phyloP scores from a whole-genome alignment of 1,140 invertebrate genomes.

The Meloidogyne chitwoodi region DNA sequence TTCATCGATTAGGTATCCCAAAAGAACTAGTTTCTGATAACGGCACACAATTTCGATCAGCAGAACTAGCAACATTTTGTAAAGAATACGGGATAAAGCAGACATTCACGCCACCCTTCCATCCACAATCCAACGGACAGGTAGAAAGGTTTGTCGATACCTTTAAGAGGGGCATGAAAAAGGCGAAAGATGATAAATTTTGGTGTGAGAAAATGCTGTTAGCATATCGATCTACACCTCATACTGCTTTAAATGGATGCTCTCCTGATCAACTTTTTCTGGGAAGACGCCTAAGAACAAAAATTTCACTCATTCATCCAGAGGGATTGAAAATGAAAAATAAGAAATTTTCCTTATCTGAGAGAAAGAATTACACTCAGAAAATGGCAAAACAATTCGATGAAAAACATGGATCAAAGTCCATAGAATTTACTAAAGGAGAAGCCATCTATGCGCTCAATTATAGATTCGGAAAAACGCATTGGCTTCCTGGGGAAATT shows the following conservation, averaged over 20 bases:
- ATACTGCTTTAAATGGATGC: not conserved
- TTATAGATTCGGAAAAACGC: not conserved
- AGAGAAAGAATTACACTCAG: not conserved
- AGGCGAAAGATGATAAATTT: slow-evolving; percentile 6
- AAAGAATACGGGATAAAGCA: not conserved
- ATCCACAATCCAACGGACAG: slow-evolving; percentile 5
- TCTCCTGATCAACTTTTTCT: slow-evolving; percentile 12
- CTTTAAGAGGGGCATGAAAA: slow-evolving; percentile 31
- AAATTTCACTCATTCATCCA: not conserved
- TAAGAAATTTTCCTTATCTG: not conserved
- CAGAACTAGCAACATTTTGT: not conserved
- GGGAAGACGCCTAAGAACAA: slow-evolving; percentile 6
- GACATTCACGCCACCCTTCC: not conserved
- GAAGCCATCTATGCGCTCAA: slow-evolving; percentile 6
- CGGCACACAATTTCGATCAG: not conserved
- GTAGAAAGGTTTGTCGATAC: slow-evolving; percentile 57
- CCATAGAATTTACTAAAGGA: not conserved
- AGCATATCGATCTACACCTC: slow-evolving; percentile 10
- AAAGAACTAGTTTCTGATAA: not conserved
- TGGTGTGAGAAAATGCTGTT: slow-evolving; percentile 1
- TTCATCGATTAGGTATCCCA: not conserved
- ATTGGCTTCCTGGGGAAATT: not conserved
- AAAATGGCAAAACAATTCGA: slow-evolving; percentile 6
- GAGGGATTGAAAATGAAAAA: no score
- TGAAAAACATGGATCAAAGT: not conserved